Evolutionary conservation across 2,797 vertebrate species (phyloP), one percentile per base, ranked within the genome.

Genomic region (Gambelia wislizenii): DNA sequence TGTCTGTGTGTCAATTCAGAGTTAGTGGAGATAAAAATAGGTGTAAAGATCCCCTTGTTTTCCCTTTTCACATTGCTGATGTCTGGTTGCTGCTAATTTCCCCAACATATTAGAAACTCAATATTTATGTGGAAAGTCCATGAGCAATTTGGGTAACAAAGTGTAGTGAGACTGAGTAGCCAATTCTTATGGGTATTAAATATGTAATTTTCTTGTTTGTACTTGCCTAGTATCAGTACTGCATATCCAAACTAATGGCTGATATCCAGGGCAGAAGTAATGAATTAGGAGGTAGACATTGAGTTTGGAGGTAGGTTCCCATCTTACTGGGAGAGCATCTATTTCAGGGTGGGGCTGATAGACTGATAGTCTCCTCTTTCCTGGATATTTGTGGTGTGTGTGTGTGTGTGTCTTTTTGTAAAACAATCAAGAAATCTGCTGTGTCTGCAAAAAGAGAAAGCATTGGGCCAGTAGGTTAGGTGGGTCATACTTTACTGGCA

Each of bases 391-490:
- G 61, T 64, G 61, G 54, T 56, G 54, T 56, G 9, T 56, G 9
- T 56, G 25, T 27, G 25, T 27, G 25, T 33, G 10, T 0, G 9
- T 33, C 9, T 67, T 67, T 52, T 14, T 67, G 10, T 74, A 27
- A 90, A 80, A 1, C 75, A 91, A 89, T 86, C 81, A 88, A 42
- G 90, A 85, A 88, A 90, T 27, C 85, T 49, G 47, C 49, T 84
- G 90, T 85, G 18, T 2, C 64, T 54, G 5, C 89, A 89, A 87
- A 81, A 7, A 49, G 7, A 44, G 33, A 77, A 13, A 77, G 39
- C 10, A 22, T 33, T 86, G 0, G 0, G 2, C 70, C 39, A 30
- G 9, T 52, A 85, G 2, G 1, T 9, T 92, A 78, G 25, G 78
- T 0, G 52, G 10, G 25, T 54, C 56, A 8, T 44, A 77, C 8